These are phyloP conservation scores for Enchytraeus crypticus DNA, from an alignment of 2,888 invertebrate genomes.

Conservation along the genomic window DNA sequence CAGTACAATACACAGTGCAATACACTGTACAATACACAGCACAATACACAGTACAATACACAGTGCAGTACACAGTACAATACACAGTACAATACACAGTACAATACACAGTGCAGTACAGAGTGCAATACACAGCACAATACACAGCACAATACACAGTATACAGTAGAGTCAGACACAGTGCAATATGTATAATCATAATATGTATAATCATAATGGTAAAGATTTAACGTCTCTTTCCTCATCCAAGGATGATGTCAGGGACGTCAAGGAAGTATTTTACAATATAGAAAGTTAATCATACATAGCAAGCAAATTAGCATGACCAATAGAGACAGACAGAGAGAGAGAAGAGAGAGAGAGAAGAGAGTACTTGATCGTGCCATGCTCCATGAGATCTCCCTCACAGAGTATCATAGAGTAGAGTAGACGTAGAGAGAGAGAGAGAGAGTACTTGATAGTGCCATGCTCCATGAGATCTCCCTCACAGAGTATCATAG, in stretches of 20 bases:
- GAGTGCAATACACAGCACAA: not conserved
- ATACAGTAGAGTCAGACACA: not conserved
- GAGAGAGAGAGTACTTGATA: too few relatives aligned
- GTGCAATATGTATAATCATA: not conserved
- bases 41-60: not conserved
- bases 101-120: not conserved
- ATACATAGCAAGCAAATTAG: too few relatives aligned
- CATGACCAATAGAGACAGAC: too few relatives aligned
- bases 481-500: constrained; percentile 85
- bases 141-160: not conserved
- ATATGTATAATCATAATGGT: too few relatives aligned
- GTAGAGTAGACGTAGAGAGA: constrained; percentile 84
- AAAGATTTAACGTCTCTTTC: too few relatives aligned
- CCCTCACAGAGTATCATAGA: constrained; percentile 89
- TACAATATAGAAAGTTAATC: too few relatives aligned
- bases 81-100: not conserved
- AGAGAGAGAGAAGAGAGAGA: too few relatives aligned
- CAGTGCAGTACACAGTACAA: not conserved
- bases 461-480: constrained; percentile 60
- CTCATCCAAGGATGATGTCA: too few relatives aligned
- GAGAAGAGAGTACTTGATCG: too few relatives aligned
- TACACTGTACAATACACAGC: not conserved
- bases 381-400: constrained; percentile 60
- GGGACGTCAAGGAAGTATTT: too few relatives aligned
- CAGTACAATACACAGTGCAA: not conserved